Conservation (phyloP, 1,140 invertebrate species). For the Drosophila nigromelanica region DNA sequence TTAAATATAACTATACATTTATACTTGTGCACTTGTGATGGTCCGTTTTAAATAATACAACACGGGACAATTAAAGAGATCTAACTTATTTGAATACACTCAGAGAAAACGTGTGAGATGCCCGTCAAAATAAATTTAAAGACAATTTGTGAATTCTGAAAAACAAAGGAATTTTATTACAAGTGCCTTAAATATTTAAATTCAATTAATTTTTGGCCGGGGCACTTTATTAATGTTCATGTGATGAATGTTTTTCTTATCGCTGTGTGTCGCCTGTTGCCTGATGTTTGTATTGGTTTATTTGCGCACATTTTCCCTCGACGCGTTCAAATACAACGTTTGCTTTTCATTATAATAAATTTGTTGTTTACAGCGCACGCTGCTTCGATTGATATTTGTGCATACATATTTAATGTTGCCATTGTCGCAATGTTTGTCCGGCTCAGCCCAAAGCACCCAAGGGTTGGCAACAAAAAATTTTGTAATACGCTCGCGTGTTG, state of each 20-base stretch:
- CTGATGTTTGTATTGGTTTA: slow-evolving; percentile 10
- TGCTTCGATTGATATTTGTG: slow-evolving; percentile 47
- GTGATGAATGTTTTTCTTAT: background rate
- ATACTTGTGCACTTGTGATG: no score
- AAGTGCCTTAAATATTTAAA: background rate
- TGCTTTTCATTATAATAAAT: slow-evolving; percentile 72
- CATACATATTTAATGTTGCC: slow-evolving; percentile 56
- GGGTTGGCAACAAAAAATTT: background rate
- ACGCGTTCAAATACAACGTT: slow-evolving; percentile 43
- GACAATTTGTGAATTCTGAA: no score
- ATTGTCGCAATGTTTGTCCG: slow-evolving; percentile 36
- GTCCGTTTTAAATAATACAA: no score
- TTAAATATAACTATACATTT: no score
- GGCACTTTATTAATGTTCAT: background rate
- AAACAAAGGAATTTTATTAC: no score
- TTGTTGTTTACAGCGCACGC: slow-evolving; percentile 46
- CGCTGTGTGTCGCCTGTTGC: slow-evolving; percentile 8
- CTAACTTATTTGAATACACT: no score
- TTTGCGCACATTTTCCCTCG: slow-evolving; percentile 15
- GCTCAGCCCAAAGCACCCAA: slow-evolving; percentile 3
- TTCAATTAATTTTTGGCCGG: background rate
- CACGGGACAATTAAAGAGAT: no score
- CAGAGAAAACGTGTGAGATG: no score
- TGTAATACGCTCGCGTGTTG: slow-evolving; percentile 51
- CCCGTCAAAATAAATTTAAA: no score